These are phyloP conservation scores for Lasioglossum zephyrum DNA, from an alignment of 2,888 invertebrate species.

Conservation along the genomic window DNA sequence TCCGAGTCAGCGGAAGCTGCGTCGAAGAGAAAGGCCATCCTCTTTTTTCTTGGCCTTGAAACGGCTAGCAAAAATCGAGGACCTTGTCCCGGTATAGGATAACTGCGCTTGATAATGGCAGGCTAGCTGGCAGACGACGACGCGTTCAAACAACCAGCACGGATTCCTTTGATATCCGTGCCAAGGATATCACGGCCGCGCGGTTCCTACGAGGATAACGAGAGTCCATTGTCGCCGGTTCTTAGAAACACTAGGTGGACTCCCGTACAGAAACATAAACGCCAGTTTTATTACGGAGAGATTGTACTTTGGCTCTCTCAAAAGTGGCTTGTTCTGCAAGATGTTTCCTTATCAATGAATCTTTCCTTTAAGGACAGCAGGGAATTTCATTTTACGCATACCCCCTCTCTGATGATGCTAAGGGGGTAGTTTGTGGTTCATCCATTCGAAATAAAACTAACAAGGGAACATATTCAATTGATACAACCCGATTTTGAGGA, in stretches of 20 bases:
- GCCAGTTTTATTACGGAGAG: background rate
- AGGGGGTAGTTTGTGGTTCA: too few species aligned
- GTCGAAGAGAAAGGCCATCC: background rate
- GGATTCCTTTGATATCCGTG: conserved; percentile 73
- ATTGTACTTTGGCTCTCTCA: background rate
- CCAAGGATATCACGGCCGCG: conserved; percentile 75
- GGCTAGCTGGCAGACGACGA: conserved; percentile 59
- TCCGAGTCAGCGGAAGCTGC: background rate
- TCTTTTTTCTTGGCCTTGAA: conserved; percentile 6
- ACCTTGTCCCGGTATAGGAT: conserved; percentile 40
- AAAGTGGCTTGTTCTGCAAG: background rate
- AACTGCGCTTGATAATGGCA: conserved; percentile 60
- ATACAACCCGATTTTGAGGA: too few species aligned
- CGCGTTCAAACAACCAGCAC: conserved; percentile 61
- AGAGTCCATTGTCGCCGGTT: conserved; percentile 57
- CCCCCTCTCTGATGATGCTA: too few species aligned
- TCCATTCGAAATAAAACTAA: too few species aligned
- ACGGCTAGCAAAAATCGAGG: conserved; percentile 22
- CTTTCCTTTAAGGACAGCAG: too few species aligned
- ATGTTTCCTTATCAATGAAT: background rate
- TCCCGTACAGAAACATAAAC: background rate
- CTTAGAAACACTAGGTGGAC: conserved; percentile 39
- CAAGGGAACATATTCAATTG: too few species aligned
- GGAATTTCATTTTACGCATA: too few species aligned
- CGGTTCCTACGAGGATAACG: conserved; percentile 67